Base-by-base conservation (phyloP, 2,113 vertebrate species). In the Pipra filicauda region DNA sequence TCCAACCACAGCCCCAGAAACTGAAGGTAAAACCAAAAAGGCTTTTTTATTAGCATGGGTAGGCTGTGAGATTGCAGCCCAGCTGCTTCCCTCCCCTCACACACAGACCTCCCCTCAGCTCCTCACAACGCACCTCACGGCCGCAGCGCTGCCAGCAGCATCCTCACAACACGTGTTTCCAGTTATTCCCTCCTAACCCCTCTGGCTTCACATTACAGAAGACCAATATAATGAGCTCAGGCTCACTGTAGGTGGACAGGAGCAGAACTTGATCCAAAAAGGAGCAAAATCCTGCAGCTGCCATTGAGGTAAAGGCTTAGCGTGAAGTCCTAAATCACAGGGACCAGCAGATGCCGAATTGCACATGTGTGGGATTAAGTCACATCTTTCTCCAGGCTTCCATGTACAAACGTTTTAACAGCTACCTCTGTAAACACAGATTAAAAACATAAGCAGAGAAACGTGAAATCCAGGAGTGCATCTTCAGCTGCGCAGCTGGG, bases 61-160 rank as follows among this genome's bases (percentile, higher is more conserved):
- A 26, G 24, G 39, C 39, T 86, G 39, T 22, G 13, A 77, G 43
- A 12, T 0, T n/a, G 23, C 58, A 91, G 77, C 58, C 39, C 44
- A 55, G 57, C 28, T 2, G 1, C 31, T 16, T 18, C 48, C 12
- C 0, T 28, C 39, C 24, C 39, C 49, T 17, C 15, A 33, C 44
- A 44, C 10, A 28, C 46, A 49, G 48, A 49, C 20, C 18, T 11
- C 39, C 48, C 72, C 78, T 76, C 1, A 0, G 46, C 44, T 23
- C 61, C 87, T 79, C 41, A 15, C 26, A 20, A 6, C 0, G 1
- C 2, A 0, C 20, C 39, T 7, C 23, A 6, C 0, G 22, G 77
- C 28, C 8, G 0, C 51, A 76, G 70, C 28, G 5, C 77, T 35
- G 58, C 54, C 43, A 66, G 57, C 62, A 24, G 58, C 10, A 0